A percentile compares a stretch with the other conserved stretches of the same genome.
These are phyloP conservation scores for Melanchra persicariae DNA, from an alignment of 2,888 invertebrate genomes.

Conservation along the genomic window DNA sequence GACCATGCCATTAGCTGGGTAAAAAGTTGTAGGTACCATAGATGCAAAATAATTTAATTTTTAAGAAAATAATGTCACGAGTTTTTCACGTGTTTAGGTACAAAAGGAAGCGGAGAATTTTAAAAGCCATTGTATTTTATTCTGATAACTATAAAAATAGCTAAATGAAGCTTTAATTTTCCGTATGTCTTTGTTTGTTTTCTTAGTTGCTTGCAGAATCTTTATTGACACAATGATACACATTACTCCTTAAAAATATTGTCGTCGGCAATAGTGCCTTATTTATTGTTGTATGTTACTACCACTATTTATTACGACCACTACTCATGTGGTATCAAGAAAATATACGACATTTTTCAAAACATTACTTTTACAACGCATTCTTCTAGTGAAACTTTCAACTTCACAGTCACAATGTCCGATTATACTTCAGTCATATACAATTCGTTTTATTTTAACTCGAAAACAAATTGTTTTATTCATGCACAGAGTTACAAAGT, in stretches of 20 bases:
- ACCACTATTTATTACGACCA: slow-evolving; percentile 41
- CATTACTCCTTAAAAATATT: slow-evolving; percentile 19
- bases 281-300: slow-evolving; percentile 33
- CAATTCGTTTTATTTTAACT: slow-evolving; percentile 22
- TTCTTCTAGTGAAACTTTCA: slow-evolving; percentile 14
- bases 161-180: neutral
- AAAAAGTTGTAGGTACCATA: too few species aligned
- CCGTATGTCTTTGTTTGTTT: neutral
- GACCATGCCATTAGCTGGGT: too few species aligned
- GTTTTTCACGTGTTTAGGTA: neutral
- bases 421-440: slow-evolving; percentile 21
- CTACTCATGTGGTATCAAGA: slow-evolving; percentile 33
- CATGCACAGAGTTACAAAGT: slow-evolving; percentile 25
- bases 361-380: slow-evolving; percentile 25
- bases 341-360: slow-evolving; percentile 44
- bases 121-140: neutral
- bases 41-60: neutral
- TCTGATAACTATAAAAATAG: neutral
- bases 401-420: slow-evolving; percentile 13
- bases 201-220: neutral
- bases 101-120: neutral
- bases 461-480: slow-evolving; percentile 44
- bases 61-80: neutral
- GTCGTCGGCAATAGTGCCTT: slow-evolving; percentile 14
- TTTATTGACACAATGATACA: slow-evolving; percentile 9